Evolutionary conservation across 2,113 vertebrate species (phyloP), one percentile per base, ranked within the genome.

Genomic region (Prolemur simus): DNA sequence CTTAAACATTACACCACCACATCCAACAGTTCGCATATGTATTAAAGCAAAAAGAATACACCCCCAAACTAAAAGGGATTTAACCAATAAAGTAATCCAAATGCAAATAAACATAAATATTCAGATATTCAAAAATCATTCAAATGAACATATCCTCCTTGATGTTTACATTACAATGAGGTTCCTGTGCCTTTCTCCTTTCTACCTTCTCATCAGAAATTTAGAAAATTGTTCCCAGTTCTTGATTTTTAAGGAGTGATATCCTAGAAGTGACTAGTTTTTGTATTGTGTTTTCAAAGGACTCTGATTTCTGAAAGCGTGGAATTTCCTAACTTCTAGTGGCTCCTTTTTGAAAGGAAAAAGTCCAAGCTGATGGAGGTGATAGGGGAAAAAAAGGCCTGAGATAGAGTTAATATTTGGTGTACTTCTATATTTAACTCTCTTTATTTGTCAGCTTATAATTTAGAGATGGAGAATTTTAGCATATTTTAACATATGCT

Each of bases 61-160:
- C 7, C 4, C 13, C 9, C 42, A 74, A 58, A 92, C 68, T 56
- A 92, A 93, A 86, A 49, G 14, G 12, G 11, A 80, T 90, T 73
- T 87, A 60, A 94, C 76, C 32, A 91, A 49, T 66, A 78, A 66
- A 91, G 27, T 60, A 88, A 64, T 17, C 37, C 18, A 95, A 95
- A n/a, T 86, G n/a, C 27, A 58, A 94, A 49, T 81, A 87, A 80
- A 71, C 32, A 6, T 92, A 84, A 56, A 74, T 73, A 81, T 94
- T 73, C 20, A 94, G 87, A 87, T 87, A n/a, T 77, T 71, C 8
- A 23, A 86, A 77, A 71, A 76, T 12, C 29, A 39, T 5, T 15
- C 37, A 49, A 87, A 94, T 64, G 42, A n/a, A 29, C 13, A 49
- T 12, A 68, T 69, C 9, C 2, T 91, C n/a, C 58, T 74, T 69